Evolutionary conservation across 2,113 vertebrate species (phyloP).

Genomic region (Cynoglossus semilaevis): DNA sequence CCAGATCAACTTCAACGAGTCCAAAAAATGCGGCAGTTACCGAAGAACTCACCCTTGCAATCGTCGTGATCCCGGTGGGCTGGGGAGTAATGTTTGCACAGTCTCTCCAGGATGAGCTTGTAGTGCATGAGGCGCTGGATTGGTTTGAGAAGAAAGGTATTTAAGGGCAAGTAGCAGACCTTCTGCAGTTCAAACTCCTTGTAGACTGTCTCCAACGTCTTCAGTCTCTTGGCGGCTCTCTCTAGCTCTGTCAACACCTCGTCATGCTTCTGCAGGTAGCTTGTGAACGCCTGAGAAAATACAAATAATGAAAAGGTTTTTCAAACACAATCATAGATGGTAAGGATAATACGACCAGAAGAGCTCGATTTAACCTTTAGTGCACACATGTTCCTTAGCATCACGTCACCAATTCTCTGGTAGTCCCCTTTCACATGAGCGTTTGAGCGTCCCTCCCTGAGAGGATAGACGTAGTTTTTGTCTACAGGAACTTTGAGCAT

Average conservation of each 20-base stretch:
- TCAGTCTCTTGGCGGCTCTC: conserved; percentile 81
- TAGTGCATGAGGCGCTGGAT: conserved; percentile 94
- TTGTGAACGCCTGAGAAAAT: conserved; percentile 79
- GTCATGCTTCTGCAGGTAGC: conserved; percentile 85
- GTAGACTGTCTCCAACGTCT: conserved; percentile 87
- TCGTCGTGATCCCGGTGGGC: conserved; percentile 80
- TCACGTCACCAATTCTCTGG: conserved; percentile 89
- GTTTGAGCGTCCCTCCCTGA: conserved; percentile 86
- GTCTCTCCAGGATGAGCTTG: conserved; percentile 86
- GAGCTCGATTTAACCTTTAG: conserved; percentile 80
- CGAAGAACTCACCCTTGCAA: conserved; percentile 80
- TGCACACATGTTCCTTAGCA: conserved; percentile 87
- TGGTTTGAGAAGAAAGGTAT: conserved; percentile 92
- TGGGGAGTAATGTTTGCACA: conserved; percentile 81
- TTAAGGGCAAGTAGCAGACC: conserved; percentile 94
- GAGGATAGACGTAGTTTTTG: conserved; percentile 3
- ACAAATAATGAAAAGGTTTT: not conserved
- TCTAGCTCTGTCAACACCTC: conserved; percentile 89
- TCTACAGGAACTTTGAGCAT: too few relatives aligned
- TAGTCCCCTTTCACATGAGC: conserved; percentile 78
- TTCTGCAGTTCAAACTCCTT: conserved; percentile 96
- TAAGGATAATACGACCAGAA: not conserved
- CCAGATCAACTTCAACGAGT: too few relatives aligned
- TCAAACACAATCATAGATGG: not conserved
- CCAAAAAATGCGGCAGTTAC: too few relatives aligned